Conservation (phyloP, 2,888 invertebrate species). For the Bruchidius siliquastri region DNA sequence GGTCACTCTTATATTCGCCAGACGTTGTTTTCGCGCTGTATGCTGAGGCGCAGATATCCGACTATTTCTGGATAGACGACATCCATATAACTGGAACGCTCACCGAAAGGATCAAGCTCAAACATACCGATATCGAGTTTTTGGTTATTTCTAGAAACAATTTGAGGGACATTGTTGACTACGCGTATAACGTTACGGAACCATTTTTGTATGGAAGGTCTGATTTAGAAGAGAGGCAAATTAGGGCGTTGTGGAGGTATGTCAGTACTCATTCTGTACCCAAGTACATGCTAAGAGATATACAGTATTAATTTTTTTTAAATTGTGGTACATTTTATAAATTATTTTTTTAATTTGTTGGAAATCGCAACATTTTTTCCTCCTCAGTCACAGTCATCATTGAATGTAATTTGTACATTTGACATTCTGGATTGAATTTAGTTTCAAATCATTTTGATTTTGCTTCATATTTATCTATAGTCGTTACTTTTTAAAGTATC, state of each 20-base stretch:
- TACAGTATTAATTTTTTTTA: not conserved
- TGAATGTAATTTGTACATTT: no score
- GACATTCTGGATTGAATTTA: no score
- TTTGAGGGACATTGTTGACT: conserved; percentile 18
- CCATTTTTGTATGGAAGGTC: conserved; percentile 55
- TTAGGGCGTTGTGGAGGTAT: conserved; percentile 52
- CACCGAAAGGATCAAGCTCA: conserved; percentile 54
- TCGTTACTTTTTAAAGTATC: no score
- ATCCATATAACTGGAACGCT: conserved; percentile 64
- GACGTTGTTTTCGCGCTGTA: conserved; percentile 52
- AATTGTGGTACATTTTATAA: not conserved
- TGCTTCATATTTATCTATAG: no score
- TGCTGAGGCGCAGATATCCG: conserved; percentile 52
- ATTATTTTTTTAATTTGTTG: no score
- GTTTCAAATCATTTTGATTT: no score
- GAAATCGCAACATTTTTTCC: no score
- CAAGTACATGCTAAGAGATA: conserved; percentile 22
- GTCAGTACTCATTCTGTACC: conserved; percentile 33
- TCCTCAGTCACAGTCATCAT: no score
- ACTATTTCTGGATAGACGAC: conserved; percentile 73
- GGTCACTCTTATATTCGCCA: conserved; percentile 56
- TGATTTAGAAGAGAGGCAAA: conserved; percentile 48
- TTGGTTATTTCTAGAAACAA: conserved; percentile 24
- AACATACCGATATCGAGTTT: conserved; percentile 47
- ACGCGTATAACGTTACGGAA: conserved; percentile 26